Percentiles rank a stretch among this genome's conserved stretches.
These are phyloP conservation scores for Illadopsis cleaveri DNA, from an alignment of 2,113 vertebrate genomes.

Conservation along the genomic window DNA sequence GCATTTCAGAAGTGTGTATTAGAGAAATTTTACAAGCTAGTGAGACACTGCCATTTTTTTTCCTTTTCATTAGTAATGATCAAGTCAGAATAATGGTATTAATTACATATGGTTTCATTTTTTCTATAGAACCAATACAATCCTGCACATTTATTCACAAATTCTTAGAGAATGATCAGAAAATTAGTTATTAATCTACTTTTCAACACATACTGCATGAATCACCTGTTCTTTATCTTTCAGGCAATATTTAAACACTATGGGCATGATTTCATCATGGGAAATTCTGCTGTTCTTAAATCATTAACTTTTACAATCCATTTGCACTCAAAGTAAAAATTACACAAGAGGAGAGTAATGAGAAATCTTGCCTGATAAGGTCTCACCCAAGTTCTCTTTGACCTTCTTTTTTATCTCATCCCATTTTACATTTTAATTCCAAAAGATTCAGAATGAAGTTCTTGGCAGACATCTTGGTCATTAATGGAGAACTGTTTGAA, in stretches of 20 bases:
- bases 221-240: not conserved
- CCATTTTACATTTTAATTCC: not conserved
- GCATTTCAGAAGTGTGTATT: not conserved
- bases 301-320: slow-evolving; percentile 33
- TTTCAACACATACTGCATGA: not conserved
- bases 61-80: not conserved
- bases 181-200: not conserved
- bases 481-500: not conserved
- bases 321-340: not conserved
- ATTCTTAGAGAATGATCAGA: not conserved
- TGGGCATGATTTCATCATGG: not conserved
- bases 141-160: not conserved
- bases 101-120: not conserved
- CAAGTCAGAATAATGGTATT: not conserved
- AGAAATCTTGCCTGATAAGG: slow-evolving; percentile 16
- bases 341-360: not conserved
- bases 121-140: not conserved
- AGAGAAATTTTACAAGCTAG: not conserved
- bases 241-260: not conserved
- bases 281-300: not conserved
- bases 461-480: not conserved
- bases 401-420: not conserved
- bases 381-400: not conserved
- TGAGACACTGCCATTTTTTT: not conserved
- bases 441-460: not conserved